Base-by-base conservation (phyloP, 2,888 invertebrate species). In the Seira ritae region DNA sequence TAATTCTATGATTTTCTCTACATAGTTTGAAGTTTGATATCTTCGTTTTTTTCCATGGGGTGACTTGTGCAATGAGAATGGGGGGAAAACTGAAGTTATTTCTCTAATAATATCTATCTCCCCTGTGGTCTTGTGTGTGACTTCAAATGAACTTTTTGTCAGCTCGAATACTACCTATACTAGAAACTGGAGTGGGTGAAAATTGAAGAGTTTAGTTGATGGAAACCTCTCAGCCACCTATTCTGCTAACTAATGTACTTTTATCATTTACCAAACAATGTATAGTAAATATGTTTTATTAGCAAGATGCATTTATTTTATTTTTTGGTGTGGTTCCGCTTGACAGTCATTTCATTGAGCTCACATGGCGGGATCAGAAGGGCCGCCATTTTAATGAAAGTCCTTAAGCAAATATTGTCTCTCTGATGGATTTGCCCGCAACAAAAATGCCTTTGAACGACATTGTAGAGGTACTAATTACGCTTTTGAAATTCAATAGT, bases 381-480 rank as follows among this genome's bases (percentile, higher is more conserved):
- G 8, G 10, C 69, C 77, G 76, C 50, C 69, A 66, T 70, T 77
- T 77, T 77, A 70, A 77, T 70, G 37, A 70, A 77, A 70, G 31
- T 62, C 24, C 77, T 62, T 62, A 70, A 55, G 77, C 46, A 60
- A 77, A 77, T 77, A 77, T 70, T 77, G 69, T 77, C 77, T 4
- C 62, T 70, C 17, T 37, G 1, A 19, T 50, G 42, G 62, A 55
- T 66, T 75, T 66, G 12, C 24, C 46, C 42, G 12, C 12, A 6
- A 42, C 42, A 42, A 8, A 37, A 46, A 10, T 69, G n/a, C n/a
- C 4, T 15, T 31, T 37, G 69, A 1, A 15, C 19, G 69, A 3
- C 8, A 37, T 8, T 6, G 24, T 20, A 66, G 20, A 15, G 1
- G 15, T 37, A 60, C 65, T 74, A 74, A 74, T 74, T 65, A 74